Evolutionary conservation across 2,113 vertebrate species (phyloP), one percentile per base, ranked within the genome.

Genomic region (Synchiropus splendidus): DNA sequence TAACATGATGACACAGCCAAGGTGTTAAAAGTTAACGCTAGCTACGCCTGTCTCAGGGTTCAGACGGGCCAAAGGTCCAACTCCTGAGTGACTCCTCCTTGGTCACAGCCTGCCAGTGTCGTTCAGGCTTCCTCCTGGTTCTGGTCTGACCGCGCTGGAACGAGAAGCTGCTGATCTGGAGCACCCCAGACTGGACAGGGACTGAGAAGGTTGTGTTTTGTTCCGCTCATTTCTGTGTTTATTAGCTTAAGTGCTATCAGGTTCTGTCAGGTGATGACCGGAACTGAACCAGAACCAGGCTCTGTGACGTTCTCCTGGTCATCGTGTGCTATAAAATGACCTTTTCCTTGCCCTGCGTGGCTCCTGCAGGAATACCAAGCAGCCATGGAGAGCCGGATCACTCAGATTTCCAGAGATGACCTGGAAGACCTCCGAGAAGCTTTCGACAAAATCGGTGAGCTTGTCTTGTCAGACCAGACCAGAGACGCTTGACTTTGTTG

Each of bases 361-460:
- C 21, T 27, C 4, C 21, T 8, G 21, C 21, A 27, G 21, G 15
- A 44, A n/a, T 63, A 48, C 37, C 27, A 72, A 74, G 50, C 39
- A 10, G 54, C 65, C 27, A 98, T 97, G 92, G 90, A 87, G 65
- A 88, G 88, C 58, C 88, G 84, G 2, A 36, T 89, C 47, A 96
- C 89, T 2, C 92, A 91, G 53, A 90, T 99, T 68, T 87, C 92
- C 48, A 72, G 88, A 51, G 95, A 96, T 18, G 89, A 96, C 58
- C 86, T 99, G 58, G 90, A 92, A 37, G 92, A 98, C 1, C 83
- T 99, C 15, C 81, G 83, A 55, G 91, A 94, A 52, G 95, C 95
- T 10, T 99, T 99, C 51, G 70, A 81, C 59, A 99, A 89, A 86
- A 94, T 99, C 39, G 95, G 95, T 98, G 10, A 68, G 83, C 60